Evolutionary conservation across 2,797 vertebrate genomes (phyloP), one percentile per base, ranked within the genome.

Genomic region (Peromyscus eremicus): DNA sequence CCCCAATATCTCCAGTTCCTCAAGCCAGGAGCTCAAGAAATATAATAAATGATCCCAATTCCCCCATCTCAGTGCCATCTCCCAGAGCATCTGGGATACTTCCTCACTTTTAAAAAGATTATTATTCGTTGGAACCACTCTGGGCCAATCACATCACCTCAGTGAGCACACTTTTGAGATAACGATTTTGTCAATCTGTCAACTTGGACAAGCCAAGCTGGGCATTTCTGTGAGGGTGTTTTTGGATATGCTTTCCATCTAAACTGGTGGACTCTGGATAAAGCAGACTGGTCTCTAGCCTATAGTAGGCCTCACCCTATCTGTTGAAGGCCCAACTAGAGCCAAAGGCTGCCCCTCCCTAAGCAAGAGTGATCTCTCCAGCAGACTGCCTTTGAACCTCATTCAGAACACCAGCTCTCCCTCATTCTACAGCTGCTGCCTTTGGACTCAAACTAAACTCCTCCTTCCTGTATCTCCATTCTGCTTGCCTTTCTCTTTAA

Each of bases 1-100:
- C 29, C 14, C 46, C 57, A 52, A 34, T 10, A 49, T 40, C 23
- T 17, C 37, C 49, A 71, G 6, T 27, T 92, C 40, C 60, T 94
- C 62, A 86, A 95, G 10, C 23, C 79, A 89, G 68, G 40, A 91
- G 46, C 71, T 93, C 68, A 49, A 77, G 19, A 89, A 92, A 94
- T 12, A n/a, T 5, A 49, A 75, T 71, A 89, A 80, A 68, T 37
- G 16, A 93, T 27, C 40, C 25, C 64, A 81, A 81, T 77, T 66
- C n/a, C 21, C 76, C 19, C 57, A 57, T 79, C 66, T 85, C 73
- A 91, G 89, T 8, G 70, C 43, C 46, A 19, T 79, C n/a, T 87
- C 40, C 32, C n/a, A 43, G 4, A 90, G 49, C 37, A 68, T 92
- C 70, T 66, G 71, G 1, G 76, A 32, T 7, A 73, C 34, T 92